These are phyloP conservation scores for Fissipunctia ypsillon DNA, from an alignment of 2,888 invertebrate species.

Conservation along the genomic window DNA sequence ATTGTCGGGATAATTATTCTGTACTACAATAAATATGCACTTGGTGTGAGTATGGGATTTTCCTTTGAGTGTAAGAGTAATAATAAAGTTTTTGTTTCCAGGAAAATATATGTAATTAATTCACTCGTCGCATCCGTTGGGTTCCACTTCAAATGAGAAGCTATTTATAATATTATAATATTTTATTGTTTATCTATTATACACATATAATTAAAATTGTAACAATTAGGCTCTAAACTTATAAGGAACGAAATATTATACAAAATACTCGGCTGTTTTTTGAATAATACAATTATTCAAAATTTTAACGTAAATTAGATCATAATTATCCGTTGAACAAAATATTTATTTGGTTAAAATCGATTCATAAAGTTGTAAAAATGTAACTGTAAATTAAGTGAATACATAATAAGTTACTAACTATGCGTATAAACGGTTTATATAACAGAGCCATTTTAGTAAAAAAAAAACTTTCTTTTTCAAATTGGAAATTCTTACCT, in stretches of 20 bases:
- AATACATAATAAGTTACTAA: conserved; percentile 21
- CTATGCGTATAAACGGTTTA: conserved; percentile 38
- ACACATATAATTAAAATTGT: conserved; percentile 41
- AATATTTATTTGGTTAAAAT: conserved; percentile 29
- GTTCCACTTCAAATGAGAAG: conserved; percentile 75
- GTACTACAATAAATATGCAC: conserved; percentile 21
- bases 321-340: conserved; percentile 29
- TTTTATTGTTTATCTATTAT: conserved; percentile 54
- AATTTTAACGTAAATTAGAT: conserved; percentile 50
- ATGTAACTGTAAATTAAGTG: conserved; percentile 18
- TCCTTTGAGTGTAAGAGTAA: not conserved
- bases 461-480: conserved; percentile 25
- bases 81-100: conserved; percentile 73
- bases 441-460: conserved; percentile 8
- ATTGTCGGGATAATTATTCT: conserved; percentile 7
- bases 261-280: conserved; percentile 49
- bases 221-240: conserved; percentile 47
- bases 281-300: conserved; percentile 64
- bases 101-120: conserved; percentile 86
- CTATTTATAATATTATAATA: conserved; percentile 60
- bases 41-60: conserved; percentile 23
- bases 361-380: conserved; percentile 40
- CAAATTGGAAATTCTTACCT: conserved; percentile 8
- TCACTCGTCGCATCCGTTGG: conserved; percentile 75
- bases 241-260: conserved; percentile 56